phyloP scores from a whole-genome alignment of 2,888 invertebrate species.

The Meteorus colon region DNA sequence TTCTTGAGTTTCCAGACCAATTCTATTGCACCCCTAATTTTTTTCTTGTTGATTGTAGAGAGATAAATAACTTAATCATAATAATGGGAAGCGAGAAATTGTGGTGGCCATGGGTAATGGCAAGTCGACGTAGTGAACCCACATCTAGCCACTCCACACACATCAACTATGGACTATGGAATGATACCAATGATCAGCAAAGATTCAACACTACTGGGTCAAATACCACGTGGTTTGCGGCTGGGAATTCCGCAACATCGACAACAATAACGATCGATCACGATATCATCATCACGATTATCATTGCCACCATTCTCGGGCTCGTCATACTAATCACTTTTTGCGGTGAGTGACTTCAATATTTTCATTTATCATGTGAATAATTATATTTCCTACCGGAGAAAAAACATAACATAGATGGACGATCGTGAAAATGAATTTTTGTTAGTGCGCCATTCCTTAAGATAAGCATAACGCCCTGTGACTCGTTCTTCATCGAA shows the following conservation, averaged over 20 bases:
- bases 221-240: slow-evolving; percentile 47
- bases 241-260: slow-evolving; percentile 36
- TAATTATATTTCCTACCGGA: background rate
- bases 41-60: background rate
- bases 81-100: slow-evolving; percentile 63
- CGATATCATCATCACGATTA: slow-evolving; percentile 57
- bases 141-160: slow-evolving; percentile 56
- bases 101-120: slow-evolving; percentile 63
- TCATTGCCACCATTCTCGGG: slow-evolving; percentile 58
- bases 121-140: slow-evolving; percentile 56
- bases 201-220: slow-evolving; percentile 53
- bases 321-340: slow-evolving; percentile 63
- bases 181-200: slow-evolving; percentile 55
- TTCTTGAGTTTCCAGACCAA: background rate
- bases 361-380: background rate
- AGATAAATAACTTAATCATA: slow-evolving; percentile 26
- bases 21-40: background rate
- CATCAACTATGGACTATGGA: slow-evolving; percentile 53
- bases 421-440: too few relatives aligned
- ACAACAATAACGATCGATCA: slow-evolving; percentile 48
- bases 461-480: too few relatives aligned
- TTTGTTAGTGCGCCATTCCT: too few relatives aligned
- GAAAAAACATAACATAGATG: too few relatives aligned
- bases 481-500: too few relatives aligned
- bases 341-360: slow-evolving; percentile 57